Base-by-base conservation (phyloP, 2,888 invertebrate genomes). In the Drosophila pegasa region DNA sequence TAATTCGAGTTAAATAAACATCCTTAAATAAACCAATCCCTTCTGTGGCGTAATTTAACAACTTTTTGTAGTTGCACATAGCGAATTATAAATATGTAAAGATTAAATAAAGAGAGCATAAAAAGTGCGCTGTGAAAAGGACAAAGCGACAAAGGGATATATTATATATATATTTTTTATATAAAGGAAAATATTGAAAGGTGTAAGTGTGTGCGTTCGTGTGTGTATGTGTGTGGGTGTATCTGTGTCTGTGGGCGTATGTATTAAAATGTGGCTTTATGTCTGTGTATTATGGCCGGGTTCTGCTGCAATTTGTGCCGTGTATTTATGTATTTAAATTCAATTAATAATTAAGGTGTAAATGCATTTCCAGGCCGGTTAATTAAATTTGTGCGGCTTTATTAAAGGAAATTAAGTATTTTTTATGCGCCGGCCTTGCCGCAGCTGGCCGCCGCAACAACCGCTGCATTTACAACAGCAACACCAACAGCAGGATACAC, bases 281-380 rank as follows among this genome's bases (percentile, higher is more conserved):
- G 12, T 56, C n/a, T 56, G 59, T 29, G 31, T 16, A 29, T 29
- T 45, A 47, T 40, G 41, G 33, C 35, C 18, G 12, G 59, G 47
- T 12, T 37, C 43, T 48, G 55, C 33, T 48, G 57, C 58, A 75
- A 60, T 70, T 62, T 71, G 55, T 50, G 41, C 77, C 41, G 65
- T 69, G 72, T 77, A 75, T 82, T 78, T 76, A 78, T 78, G 79
- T 73, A 81, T 79, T 82, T 76, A 73, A 85, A 82, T 76, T 89
- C 89, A 87, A 89, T 89, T 90, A 89, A 89, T 90, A 89, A 89
- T 89, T 89, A 89, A 89, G 88, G 86, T 81, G 78, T 89, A 90
- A 90, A 90, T 88, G 82, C 83, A 90, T 91, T 90, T 89, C 82
- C 87, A 78, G 77, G 86, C 71, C 72, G 81, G 89, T 89, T 90